Evolutionary conservation across 2,797 vertebrate genomes (phyloP).

Genomic region (Crax fasciolata): DNA sequence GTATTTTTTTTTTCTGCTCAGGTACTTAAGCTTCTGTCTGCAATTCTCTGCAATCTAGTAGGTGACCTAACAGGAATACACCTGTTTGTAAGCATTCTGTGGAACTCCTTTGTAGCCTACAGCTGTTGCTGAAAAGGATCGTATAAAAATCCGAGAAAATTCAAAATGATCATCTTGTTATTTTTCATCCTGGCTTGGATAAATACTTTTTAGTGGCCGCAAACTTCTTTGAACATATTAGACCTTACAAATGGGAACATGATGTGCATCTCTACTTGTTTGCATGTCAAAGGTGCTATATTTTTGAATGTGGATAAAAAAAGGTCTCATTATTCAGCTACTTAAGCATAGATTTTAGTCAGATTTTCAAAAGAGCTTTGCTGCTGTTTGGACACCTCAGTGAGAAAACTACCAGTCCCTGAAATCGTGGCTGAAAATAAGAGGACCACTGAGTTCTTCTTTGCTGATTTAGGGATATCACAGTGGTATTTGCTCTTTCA

Average conservation of each 20-base stretch:
- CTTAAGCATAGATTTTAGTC: neutral
- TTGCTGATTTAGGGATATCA: neutral
- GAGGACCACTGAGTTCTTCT: neutral
- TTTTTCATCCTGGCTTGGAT: neutral
- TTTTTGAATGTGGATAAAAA: slow-evolving; percentile 6
- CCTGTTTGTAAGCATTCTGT: neutral
- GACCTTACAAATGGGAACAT: neutral
- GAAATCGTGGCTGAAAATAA: neutral
- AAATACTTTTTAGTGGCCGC: neutral
- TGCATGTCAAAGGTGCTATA: neutral
- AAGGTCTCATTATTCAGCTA: neutral
- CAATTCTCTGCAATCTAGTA: neutral
- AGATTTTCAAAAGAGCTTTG: neutral
- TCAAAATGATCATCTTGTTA: neutral
- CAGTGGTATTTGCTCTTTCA: neutral
- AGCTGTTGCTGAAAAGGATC: neutral
- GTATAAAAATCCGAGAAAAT: neutral
- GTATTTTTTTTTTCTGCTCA: neutral
- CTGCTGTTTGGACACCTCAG: neutral
- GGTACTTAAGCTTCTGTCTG: neutral
- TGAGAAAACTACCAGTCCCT: neutral
- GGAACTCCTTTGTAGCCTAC: neutral
- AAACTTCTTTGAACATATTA: neutral
- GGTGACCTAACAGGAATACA: neutral
- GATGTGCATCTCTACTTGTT: neutral